A percentile compares a stretch with the other conserved stretches of the same genome.
Conservation (phyloP, 2,797 vertebrate genomes). For the Novumbra hubbsi region DNA sequence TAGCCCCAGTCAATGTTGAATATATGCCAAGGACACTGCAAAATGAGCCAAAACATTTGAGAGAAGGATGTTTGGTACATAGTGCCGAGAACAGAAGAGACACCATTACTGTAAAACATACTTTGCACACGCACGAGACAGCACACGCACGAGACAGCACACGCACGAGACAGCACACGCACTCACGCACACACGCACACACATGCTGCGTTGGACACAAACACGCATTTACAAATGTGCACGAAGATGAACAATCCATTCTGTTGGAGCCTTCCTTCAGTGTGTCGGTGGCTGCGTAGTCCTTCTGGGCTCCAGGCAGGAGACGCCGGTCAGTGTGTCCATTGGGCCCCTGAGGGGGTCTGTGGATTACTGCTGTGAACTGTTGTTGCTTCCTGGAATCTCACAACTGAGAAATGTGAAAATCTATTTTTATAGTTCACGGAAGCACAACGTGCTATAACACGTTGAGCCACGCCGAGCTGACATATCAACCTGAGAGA, state of each 20-base stretch:
- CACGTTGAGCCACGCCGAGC: background rate
- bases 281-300: background rate
- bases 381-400: background rate
- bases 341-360: background rate
- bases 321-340: background rate
- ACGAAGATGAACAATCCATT: background rate
- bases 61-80: background rate
- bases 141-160: background rate
- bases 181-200: background rate
- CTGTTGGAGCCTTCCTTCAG: background rate
- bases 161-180: background rate
- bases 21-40: background rate
- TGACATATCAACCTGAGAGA: background rate
- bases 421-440: background rate
- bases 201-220: background rate
- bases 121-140: background rate
- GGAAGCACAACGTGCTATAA: background rate
- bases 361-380: background rate
- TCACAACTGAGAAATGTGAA: background rate
- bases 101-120: background rate
- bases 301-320: background rate
- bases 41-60: background rate
- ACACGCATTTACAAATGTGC: background rate
- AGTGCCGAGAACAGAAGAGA: background rate
- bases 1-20: too few species aligned